phyloP scores from a whole-genome alignment of 2,113 vertebrate genomes.

The Lepus americanus region DNA sequence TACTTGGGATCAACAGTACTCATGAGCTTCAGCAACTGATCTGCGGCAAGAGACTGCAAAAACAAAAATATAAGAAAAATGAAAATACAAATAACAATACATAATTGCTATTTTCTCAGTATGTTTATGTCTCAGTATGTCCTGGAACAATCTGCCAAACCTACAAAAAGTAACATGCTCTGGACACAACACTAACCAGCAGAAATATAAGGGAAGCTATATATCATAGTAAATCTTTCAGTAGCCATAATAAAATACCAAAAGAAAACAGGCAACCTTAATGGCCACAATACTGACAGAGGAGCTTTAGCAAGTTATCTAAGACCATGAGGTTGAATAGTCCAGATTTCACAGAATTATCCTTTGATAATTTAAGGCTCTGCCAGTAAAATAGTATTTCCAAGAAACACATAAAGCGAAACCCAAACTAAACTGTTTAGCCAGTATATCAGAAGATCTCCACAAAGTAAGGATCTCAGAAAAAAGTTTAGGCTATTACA shows the following conservation, averaged over 20 bases:
- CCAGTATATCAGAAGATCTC: neutral
- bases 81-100: neutral
- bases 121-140: neutral
- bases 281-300: neutral
- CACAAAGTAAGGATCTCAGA: neutral
- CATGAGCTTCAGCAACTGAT: constrained; percentile 98
- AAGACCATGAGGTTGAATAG: neutral
- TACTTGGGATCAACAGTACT: constrained; percentile 99
- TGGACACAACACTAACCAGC: neutral
- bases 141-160: neutral
- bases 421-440: neutral
- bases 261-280: neutral
- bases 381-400: neutral
- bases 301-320: neutral
- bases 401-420: constrained; percentile 36
- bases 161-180: neutral
- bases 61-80: neutral
- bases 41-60: constrained; percentile 94
- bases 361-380: neutral
- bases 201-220: neutral
- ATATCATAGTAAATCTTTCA: neutral
- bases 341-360: neutral
- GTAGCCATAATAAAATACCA: neutral
- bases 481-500: neutral
- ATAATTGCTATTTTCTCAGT: neutral